Evolutionary conservation across 1,140 invertebrate genomes (phyloP), one percentile per base, ranked within the genome.

Genomic region (Muscidifurax raptorellus): DNA sequence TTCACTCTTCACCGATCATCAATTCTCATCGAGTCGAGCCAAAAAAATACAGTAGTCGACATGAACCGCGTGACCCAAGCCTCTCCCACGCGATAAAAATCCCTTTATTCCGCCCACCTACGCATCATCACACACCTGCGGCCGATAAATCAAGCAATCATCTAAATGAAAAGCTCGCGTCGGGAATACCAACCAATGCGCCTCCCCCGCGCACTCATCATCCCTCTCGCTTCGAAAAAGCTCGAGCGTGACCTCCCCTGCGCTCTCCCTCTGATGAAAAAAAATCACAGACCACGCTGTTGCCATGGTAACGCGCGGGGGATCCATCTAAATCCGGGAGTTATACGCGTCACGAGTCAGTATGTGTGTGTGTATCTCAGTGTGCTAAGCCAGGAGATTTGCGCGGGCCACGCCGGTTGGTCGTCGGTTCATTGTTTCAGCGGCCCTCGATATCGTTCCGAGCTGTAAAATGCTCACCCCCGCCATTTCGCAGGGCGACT

Each of bases 361-460:
- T 86, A 88, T 89, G 88, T 90, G 89, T 91, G 86, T 87, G 87
- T 81, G 79, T 87, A 85, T 82, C 64, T 27, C 89, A 88, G 90
- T 86, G 88, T 83, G 89, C 88, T 92, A 92, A 92, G 90, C 90
- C 89, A 83, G 87, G 90, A 91, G 91, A 91, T 92, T 92, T 92
- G 90, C 89, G 86, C 88, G 88, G 88, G 84, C 87, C 89, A 82
- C 90, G 87, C 88, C 89, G 91, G 91, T 92, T 92, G 91, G 91
- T 92, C 15, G 22, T 22, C 86, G 91, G 91, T 91, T 92, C 91
- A 92, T 92, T 92, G 91, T 92, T 92, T 92, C 91, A 91, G 88
- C 91, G 82, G 64, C 80, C 80, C 84, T 86, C 84, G 86, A 86
- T 84, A 89, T 86, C 87, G 80, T 85, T 22, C 82, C 86, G 85